These are phyloP conservation scores for Scaptomyza parva DNA, from an alignment of 2,888 invertebrate species.

Conservation along the genomic window DNA sequence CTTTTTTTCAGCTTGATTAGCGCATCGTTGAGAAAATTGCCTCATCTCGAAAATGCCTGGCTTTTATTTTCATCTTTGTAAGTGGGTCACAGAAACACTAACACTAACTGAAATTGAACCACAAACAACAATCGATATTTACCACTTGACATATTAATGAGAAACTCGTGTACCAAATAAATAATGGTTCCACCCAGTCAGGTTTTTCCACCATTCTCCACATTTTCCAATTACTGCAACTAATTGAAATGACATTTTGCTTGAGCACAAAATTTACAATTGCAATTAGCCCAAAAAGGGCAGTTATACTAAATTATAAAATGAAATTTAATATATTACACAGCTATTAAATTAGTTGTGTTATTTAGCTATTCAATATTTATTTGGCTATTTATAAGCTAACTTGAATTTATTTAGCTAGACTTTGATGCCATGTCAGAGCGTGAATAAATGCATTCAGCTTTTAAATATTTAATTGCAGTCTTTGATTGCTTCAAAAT, in stretches of 20 bases:
- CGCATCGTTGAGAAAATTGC: constrained; percentile 38
- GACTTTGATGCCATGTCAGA: neutral
- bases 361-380: constrained; percentile 9
- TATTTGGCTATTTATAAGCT: neutral
- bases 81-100: constrained; percentile 56
- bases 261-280: constrained; percentile 31
- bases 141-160: constrained; percentile 28
- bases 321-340: neutral
- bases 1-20: constrained; percentile 53
- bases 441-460: constrained; percentile 19
- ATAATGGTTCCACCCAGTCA: neutral
- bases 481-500: constrained; percentile 1
- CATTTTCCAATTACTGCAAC: constrained; percentile 13
- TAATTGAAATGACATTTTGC: constrained; percentile 51
- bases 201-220: neutral
- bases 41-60: constrained; percentile 11
- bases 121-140: constrained; percentile 26
- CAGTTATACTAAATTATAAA: neutral
- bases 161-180: constrained; percentile 22
- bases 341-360: neutral
- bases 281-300: constrained; percentile 22
- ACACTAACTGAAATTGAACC: neutral
- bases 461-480: constrained; percentile 22
- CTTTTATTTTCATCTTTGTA: constrained; percentile 38
- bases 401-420: neutral